A percentile compares a stretch with the other conserved stretches of the same genome.
These are phyloP conservation scores for Holacanthus passer DNA, from an alignment of 2,113 vertebrate species.

Conservation along the genomic window DNA sequence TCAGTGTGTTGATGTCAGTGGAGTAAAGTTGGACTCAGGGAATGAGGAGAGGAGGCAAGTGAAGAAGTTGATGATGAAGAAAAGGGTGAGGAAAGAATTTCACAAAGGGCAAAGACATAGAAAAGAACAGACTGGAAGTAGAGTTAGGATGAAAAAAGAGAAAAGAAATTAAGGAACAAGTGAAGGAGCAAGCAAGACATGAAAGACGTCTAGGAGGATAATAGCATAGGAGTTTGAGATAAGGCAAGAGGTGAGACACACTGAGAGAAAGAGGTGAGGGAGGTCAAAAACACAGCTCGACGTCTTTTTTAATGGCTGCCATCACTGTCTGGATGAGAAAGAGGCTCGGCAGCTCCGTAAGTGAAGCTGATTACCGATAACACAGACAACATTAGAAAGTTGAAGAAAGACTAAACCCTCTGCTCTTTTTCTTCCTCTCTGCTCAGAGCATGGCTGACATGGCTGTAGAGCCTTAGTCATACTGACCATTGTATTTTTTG, in stretches of 20 bases:
- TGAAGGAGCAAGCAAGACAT: background rate
- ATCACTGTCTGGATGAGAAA: constrained; percentile 2
- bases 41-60: background rate
- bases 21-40: background rate
- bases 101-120: background rate
- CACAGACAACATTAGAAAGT: background rate
- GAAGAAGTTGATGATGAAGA: background rate
- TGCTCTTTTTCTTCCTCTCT: too few species aligned
- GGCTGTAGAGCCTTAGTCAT: too few species aligned
- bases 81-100: background rate
- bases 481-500: too few species aligned
- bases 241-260: constrained; percentile 1
- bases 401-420: too few species aligned
- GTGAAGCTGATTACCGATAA: constrained; percentile 27
- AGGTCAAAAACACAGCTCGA: constrained; percentile 20
- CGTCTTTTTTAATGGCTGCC: constrained; percentile 32
- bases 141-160: background rate
- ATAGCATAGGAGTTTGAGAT: background rate
- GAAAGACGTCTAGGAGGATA: background rate
- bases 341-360: background rate
- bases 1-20: background rate
- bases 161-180: background rate
- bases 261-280: background rate
- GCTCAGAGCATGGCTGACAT: too few species aligned
- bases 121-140: background rate